phyloP scores from a whole-genome alignment of 2,888 invertebrate species.

The Cetonia aurata region DNA sequence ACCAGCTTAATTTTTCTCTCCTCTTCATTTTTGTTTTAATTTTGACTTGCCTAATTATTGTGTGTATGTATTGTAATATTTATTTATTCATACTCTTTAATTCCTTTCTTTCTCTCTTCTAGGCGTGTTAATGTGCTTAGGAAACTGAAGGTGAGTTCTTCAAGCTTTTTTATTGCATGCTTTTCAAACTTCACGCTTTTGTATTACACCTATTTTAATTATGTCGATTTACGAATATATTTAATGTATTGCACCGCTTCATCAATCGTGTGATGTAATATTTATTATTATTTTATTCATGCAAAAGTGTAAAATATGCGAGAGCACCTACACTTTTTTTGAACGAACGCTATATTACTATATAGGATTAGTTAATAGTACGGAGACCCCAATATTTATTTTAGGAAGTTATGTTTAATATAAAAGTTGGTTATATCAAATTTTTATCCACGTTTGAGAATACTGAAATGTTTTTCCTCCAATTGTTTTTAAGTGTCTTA shows the following conservation, averaged over 20 bases:
- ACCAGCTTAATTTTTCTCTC: slow-evolving; percentile 33
- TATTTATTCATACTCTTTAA: slow-evolving; percentile 58
- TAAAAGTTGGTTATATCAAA: too few species aligned
- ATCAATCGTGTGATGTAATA: neutral
- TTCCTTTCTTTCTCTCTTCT: slow-evolving; percentile 60
- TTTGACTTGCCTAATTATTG: slow-evolving; percentile 43
- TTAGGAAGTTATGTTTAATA: too few species aligned
- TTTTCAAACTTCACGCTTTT: slow-evolving; percentile 18
- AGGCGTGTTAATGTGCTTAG: slow-evolving; percentile 65
- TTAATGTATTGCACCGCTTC: slow-evolving; percentile 3
- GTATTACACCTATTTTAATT: slow-evolving; percentile 3
- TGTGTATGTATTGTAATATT: slow-evolving; percentile 48
- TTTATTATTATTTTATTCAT: slow-evolving; percentile 1
- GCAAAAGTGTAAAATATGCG: neutral
- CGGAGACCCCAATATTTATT: too few species aligned
- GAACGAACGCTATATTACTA: neutral
- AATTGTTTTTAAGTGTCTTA: too few species aligned
- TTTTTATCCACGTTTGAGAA: too few species aligned
- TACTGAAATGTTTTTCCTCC: too few species aligned
- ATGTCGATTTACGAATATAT: too few species aligned
- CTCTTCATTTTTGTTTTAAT: slow-evolving; percentile 44
- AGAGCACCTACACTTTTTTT: neutral
- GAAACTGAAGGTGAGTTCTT: slow-evolving; percentile 64
- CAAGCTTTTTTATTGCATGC: slow-evolving; percentile 48
- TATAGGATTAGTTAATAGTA: too few species aligned